These are phyloP conservation scores for Tinea trinotella DNA, from an alignment of 2,888 invertebrate species.

Conservation along the genomic window DNA sequence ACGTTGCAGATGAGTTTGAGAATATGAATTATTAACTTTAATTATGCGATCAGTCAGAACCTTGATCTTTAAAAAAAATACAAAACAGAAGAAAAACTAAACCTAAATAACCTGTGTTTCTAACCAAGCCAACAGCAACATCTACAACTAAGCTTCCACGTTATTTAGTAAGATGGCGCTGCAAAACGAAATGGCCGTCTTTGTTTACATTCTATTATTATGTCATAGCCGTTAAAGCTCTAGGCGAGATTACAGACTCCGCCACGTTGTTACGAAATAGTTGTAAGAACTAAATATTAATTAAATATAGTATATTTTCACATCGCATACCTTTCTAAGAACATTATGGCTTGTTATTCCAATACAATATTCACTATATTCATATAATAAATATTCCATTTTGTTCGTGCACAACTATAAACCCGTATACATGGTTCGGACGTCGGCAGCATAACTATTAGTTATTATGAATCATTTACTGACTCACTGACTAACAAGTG, in stretches of 20 bases:
- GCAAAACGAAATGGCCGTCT: background rate
- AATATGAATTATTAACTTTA: too few relatives aligned
- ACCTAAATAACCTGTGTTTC: background rate
- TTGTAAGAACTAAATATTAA: background rate
- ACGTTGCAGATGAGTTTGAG: too few relatives aligned
- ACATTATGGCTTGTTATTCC: background rate
- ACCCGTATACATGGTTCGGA: slow-evolving; percentile 13
- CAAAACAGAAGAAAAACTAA: background rate
- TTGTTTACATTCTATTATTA: background rate
- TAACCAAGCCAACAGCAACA: background rate
- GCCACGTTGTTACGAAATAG: background rate
- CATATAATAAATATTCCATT: slow-evolving; percentile 12
- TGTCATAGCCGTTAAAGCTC: slow-evolving; percentile 5
- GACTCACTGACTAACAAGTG: slow-evolving; percentile 4
- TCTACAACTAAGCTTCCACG: background rate
- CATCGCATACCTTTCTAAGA: slow-evolving; percentile 6
- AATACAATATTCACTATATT: slow-evolving; percentile 7
- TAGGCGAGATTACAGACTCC: background rate
- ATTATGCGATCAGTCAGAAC: background rate
- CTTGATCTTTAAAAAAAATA: background rate
- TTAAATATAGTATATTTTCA: background rate
- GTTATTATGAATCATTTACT: background rate
- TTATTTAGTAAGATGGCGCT: background rate
- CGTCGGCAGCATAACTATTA: slow-evolving; percentile 9
- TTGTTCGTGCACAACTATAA: background rate